These are phyloP conservation scores for Montipora capitata DNA, from an alignment of 92 coral and sea anemone species.

Conservation along the genomic window DNA sequence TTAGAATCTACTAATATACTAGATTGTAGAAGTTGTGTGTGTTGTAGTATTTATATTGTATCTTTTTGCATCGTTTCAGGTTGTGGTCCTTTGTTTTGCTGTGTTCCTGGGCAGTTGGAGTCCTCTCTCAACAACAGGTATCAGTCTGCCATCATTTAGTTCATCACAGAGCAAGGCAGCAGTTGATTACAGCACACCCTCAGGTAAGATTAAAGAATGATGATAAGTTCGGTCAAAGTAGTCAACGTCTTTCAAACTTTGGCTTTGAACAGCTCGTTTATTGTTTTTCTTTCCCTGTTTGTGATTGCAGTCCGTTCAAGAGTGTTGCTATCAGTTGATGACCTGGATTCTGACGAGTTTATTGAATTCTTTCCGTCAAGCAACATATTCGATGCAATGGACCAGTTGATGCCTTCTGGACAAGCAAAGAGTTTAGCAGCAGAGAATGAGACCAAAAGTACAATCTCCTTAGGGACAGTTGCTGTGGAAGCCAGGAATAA, in stretches of 20 bases:
- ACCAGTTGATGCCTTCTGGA: constrained; percentile 78
- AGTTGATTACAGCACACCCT: constrained; percentile 92
- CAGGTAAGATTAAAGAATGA: constrained; percentile 71
- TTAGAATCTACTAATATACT: too few species aligned
- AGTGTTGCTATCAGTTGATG: constrained; percentile 90
- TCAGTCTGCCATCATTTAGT: constrained; percentile 74
- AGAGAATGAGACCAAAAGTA: constrained; percentile 82
- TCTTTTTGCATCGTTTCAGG: constrained; percentile 42
- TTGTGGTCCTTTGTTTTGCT: constrained; percentile 95
- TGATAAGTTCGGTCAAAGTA: neutral
- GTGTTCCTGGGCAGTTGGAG: constrained; percentile 96
- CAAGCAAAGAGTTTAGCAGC: constrained; percentile 76
- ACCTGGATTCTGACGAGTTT: constrained; percentile 82
- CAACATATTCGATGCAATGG: constrained; percentile 83
- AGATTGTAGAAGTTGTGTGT: too few species aligned
- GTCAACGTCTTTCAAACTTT: too few species aligned
- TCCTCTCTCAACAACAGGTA: constrained; percentile 82
- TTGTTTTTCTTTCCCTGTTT: neutral
- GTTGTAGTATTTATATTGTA: too few species aligned
- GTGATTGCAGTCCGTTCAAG: constrained; percentile 84
- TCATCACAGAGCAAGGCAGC: constrained; percentile 72
- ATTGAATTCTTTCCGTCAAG: constrained; percentile 75
- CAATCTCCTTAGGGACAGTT: constrained; percentile 84
- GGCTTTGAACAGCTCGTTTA: neutral
- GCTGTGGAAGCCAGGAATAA: constrained; percentile 71